Base-by-base conservation (phyloP, 53 echinoderm and acorn worm species). In the Arbacia lixula region DNA sequence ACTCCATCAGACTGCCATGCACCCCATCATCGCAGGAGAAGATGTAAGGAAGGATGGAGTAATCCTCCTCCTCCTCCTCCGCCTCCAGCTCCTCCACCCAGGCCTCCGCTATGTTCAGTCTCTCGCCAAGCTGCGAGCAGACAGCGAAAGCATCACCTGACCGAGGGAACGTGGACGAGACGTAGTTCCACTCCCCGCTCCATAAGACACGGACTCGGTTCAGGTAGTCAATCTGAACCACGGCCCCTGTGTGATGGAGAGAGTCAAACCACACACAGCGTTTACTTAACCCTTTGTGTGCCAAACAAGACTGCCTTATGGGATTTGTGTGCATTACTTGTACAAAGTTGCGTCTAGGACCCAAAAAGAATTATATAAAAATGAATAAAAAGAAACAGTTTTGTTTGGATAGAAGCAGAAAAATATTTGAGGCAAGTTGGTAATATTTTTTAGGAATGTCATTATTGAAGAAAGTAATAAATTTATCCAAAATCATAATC, bases 1-100 rank as follows among this genome's bases (percentile, higher is more conserved):
- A 74, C 53, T 74, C 74, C 74, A 53, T 53, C 53, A 74, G 22
- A 11, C 54, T 74, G 3, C 52, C 24, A n/a, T 74, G 33, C 8
- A 5, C 21, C 52, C 74, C 74, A 53, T 21, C 28, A 25, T 36
- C 21, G 33, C 74, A 53, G 5, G 29, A 19, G 34, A 74, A 71
- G 28, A 28, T 37, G 22, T 30, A 74, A 19, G 52, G 74, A 52
- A 53, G 35, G 32, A 74, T 34, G 0, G 74, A 53, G 6, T 12
- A 8, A 31, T 32, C 30, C 1, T 16, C 22, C 14, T 31, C 19
- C 33, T 53, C 53, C 5, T 20, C 5, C 5, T 56, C 57, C 14
- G 21, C 21, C n/a, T n/a, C n/a, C n/a, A n/a, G n/a, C 41, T 41
- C 46, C 2, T 12, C 41, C 26, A 43, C 41, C 33, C 19, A 31